phyloP scores from a whole-genome alignment of 2,113 vertebrate species.

The Prunella himalayana region DNA sequence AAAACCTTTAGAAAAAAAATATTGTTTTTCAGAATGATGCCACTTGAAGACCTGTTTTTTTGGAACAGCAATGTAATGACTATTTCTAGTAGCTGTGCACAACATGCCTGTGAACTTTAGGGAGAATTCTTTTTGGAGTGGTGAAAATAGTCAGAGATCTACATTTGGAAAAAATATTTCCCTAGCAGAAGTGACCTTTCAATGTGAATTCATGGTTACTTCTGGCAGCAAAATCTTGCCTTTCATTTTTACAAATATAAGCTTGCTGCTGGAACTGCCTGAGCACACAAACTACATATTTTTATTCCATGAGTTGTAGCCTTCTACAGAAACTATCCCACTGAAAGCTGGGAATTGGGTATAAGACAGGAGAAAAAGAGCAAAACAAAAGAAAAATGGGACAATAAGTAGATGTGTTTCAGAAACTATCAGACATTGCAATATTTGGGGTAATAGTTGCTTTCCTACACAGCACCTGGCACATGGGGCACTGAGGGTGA shows the following conservation, averaged over 20 bases:
- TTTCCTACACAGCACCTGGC: not conserved
- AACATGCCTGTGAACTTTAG: not conserved
- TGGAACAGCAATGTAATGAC: not conserved
- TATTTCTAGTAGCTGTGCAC: not conserved
- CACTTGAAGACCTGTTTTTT: not conserved
- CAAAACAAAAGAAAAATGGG: not conserved
- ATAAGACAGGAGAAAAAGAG: not conserved
- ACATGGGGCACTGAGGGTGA: not conserved
- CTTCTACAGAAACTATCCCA: not conserved
- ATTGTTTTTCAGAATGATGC: not conserved
- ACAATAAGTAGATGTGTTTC: not conserved
- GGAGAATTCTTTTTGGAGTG: not conserved
- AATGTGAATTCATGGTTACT: not conserved
- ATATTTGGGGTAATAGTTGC: not conserved
- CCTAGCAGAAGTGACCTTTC: not conserved
- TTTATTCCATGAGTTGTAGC: not conserved
- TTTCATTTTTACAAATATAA: slow-evolving; percentile 3
- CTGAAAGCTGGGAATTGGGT: not conserved
- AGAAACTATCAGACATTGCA: not conserved
- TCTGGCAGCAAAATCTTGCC: not conserved
- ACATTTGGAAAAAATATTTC: slow-evolving; percentile 12
- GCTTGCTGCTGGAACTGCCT: not conserved
- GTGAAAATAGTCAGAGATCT: not conserved
- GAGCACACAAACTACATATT: not conserved
- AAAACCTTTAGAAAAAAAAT: not conserved